Evolutionary conservation across 1,140 invertebrate species (phyloP).

Genomic region (Ceratina japonica): DNA sequence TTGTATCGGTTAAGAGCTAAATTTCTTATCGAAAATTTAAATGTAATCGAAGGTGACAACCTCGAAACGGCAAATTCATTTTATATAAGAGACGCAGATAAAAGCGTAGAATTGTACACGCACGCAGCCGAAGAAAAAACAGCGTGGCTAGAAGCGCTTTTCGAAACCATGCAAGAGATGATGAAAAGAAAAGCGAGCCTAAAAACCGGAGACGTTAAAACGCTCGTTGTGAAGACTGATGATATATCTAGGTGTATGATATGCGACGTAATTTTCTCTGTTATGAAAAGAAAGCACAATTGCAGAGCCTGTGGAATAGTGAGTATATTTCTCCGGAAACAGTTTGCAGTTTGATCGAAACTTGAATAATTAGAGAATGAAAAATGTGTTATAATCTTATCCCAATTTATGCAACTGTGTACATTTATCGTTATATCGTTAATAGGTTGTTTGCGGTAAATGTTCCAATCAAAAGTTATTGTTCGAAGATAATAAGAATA

Average conservation of each 20-base stretch:
- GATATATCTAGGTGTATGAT: conserved; percentile 87
- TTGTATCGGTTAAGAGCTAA: conserved; percentile 77
- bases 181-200: conserved; percentile 81
- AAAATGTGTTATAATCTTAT: conserved; percentile 3
- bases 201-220: conserved; percentile 74
- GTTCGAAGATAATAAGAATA: conserved; percentile 83
- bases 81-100: conserved; percentile 83
- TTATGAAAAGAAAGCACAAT: conserved; percentile 87
- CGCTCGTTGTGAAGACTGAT: conserved; percentile 85
- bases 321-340: conserved; percentile 53
- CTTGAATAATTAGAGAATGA: not conserved
- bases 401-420: conserved; percentile 12
- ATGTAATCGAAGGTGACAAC: conserved; percentile 84
- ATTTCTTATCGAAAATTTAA: conserved; percentile 83
- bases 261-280: conserved; percentile 86
- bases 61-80: conserved; percentile 83
- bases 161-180: conserved; percentile 83
- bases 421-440: conserved; percentile 14
- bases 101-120: conserved; percentile 75
- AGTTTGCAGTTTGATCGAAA: not conserved
- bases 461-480: conserved; percentile 86
- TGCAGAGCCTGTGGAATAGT: conserved; percentile 89
- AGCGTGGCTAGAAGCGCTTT: conserved; percentile 84
- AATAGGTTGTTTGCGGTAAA: conserved; percentile 84
- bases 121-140: conserved; percentile 81